Percentiles rank a stretch among this genome's conserved stretches.
Evolutionary conservation across 2,888 invertebrate genomes (phyloP).

Genomic region (Rhingia rostrata): DNA sequence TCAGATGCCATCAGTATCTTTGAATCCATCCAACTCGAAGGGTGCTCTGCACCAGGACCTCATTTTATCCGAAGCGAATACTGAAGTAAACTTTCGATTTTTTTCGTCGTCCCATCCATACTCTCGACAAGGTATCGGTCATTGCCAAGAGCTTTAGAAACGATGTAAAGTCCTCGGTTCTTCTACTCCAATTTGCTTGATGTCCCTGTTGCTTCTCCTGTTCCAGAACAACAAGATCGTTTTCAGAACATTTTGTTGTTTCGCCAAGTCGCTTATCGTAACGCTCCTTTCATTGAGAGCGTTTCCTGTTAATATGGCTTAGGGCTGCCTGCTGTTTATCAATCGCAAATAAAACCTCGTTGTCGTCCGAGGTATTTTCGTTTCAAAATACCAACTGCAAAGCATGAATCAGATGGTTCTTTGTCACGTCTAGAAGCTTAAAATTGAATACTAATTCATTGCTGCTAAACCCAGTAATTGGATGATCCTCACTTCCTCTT

Average conservation of each 20-base stretch:
- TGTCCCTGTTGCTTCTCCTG: conserved; percentile 6
- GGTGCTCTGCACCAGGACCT: conserved; percentile 75
- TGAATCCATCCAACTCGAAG: neutral
- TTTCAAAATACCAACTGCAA: neutral
- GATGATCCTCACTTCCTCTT: neutral
- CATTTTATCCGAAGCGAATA: conserved; percentile 20
- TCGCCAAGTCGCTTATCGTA: neutral
- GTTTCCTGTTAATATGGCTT: conserved; percentile 8
- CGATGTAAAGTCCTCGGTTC: neutral
- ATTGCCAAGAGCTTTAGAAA: neutral
- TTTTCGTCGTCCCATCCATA: neutral
- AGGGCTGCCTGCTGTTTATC: neutral
- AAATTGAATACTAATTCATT: conserved; percentile 17
- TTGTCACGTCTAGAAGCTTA: conserved; percentile 10
- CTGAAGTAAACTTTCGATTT: conserved; percentile 4
- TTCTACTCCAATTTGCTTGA: conserved; percentile 11
- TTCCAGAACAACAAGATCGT: conserved; percentile 12
- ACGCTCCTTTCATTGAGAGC: conserved; percentile 8
- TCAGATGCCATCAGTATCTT: conserved; percentile 1
- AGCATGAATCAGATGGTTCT: conserved; percentile 11
- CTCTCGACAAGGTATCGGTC: neutral
- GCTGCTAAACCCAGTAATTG: conserved; percentile 13
- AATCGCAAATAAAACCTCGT: neutral
- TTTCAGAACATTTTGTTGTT: neutral
- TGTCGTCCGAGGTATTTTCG: neutral